These are phyloP conservation scores for Pecten maximus DNA, from an alignment of 2,888 invertebrate species.

Conservation along the genomic window DNA sequence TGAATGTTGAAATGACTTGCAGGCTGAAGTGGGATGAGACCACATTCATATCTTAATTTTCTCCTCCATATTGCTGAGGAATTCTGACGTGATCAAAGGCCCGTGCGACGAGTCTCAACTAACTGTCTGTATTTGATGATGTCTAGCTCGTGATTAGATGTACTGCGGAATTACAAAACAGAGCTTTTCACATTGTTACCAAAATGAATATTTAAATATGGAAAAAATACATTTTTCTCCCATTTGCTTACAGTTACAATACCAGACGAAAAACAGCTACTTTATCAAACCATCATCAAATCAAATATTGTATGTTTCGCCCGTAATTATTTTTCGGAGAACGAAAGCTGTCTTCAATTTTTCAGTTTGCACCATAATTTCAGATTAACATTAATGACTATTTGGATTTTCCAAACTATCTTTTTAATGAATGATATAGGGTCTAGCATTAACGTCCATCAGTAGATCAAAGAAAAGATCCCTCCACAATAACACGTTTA, in stretches of 20 bases:
- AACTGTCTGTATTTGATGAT: background rate
- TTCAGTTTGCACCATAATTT: background rate
- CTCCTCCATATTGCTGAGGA: background rate
- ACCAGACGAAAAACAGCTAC: background rate
- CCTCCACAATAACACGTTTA: background rate
- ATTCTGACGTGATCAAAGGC: slow-evolving; percentile 22
- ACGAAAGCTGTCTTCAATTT: slow-evolving; percentile 8
- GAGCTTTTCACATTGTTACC: background rate
- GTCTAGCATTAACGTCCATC: background rate
- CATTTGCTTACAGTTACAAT: background rate
- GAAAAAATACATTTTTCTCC: background rate
- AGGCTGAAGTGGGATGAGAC: slow-evolving; percentile 14
- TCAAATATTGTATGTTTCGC: background rate
- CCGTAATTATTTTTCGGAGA: background rate
- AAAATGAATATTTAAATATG: background rate
- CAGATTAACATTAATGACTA: background rate
- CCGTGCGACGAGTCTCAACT: background rate
- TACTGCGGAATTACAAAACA: background rate
- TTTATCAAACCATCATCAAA: background rate
- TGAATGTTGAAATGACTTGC: background rate
- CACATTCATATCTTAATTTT: background rate
- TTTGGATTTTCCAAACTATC: background rate
- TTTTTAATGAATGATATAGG: slow-evolving; percentile 17
- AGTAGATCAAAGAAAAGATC: background rate
- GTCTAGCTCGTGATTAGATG: background rate